phyloP scores from a whole-genome alignment of 2,113 vertebrate species.

The Cromileptes altivelis region DNA sequence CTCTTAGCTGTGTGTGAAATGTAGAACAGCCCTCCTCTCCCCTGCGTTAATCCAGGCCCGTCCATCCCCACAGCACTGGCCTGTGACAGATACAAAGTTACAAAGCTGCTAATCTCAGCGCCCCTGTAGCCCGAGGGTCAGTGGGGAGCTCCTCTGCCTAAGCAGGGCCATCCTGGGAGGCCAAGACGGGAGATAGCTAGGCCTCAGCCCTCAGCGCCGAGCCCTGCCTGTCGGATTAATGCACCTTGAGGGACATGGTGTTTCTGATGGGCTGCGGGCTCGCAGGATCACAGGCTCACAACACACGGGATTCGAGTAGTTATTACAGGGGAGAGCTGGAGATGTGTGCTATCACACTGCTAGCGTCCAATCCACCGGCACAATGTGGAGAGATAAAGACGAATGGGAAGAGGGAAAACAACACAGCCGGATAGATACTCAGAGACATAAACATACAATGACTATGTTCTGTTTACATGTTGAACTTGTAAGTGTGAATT shows the following conservation, averaged over 20 bases:
- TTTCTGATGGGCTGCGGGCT: conserved; percentile 63
- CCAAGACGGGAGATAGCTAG: conserved; percentile 60
- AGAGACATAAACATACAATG: conserved; percentile 33
- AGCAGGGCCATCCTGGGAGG: conserved; percentile 77
- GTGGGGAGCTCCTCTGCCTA: conserved; percentile 73
- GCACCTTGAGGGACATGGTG: conserved; percentile 65
- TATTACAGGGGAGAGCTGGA: conserved; percentile 42
- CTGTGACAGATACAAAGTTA: conserved; percentile 83
- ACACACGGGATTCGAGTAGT: conserved; percentile 35
- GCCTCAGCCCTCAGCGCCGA: conserved; percentile 53
- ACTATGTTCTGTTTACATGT: conserved; percentile 64
- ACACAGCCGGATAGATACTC: conserved; percentile 12
- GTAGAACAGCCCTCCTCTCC: conserved; percentile 77
- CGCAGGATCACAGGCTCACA: conserved; percentile 55
- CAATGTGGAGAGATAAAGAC: conserved; percentile 28
- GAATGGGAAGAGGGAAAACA: conserved; percentile 21
- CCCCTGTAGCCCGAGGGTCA: conserved; percentile 72
- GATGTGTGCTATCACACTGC: conserved; percentile 24
- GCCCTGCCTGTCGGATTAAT: conserved; percentile 76
- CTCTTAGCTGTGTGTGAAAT: conserved; percentile 76
- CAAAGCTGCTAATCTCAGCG: conserved; percentile 75
- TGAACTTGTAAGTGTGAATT: conserved; percentile 58
- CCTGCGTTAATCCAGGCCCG: conserved; percentile 77
- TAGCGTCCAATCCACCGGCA: conserved; percentile 9
- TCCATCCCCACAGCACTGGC: conserved; percentile 69